phyloP scores from a whole-genome alignment of 2,113 vertebrate genomes.

The Cathartes aura region DNA sequence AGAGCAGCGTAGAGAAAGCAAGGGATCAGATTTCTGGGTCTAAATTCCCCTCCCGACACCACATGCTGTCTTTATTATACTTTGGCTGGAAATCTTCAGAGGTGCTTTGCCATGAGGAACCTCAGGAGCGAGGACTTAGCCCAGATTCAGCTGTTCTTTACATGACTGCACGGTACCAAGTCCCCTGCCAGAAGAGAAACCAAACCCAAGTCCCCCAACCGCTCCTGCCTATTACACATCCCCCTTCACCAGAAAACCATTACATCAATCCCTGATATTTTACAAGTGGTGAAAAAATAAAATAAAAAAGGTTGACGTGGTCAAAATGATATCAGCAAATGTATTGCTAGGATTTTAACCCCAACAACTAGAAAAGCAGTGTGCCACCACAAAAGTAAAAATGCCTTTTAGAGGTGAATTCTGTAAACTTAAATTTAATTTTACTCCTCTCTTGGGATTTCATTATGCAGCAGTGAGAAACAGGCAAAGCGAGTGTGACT shows the following conservation, averaged over 20 bases:
- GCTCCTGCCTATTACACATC: neutral
- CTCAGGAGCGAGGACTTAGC: neutral
- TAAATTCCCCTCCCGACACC: neutral
- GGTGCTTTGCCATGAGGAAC: neutral
- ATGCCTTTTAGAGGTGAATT: neutral
- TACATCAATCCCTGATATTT: neutral
- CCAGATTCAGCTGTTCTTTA: neutral
- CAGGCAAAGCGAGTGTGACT: fast-evolving
- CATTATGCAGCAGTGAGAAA: neutral
- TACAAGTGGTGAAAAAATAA: neutral
- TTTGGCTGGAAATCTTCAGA: neutral
- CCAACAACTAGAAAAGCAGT: neutral
- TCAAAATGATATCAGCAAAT: neutral
- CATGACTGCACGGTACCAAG: neutral
- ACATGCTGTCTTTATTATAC: neutral
- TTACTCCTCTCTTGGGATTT: neutral
- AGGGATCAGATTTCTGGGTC: neutral
- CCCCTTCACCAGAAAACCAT: neutral
- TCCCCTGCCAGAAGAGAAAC: neutral
- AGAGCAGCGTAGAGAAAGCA: neutral
- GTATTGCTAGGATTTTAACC: neutral
- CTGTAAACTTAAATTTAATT: neutral
- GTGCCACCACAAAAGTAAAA: neutral
- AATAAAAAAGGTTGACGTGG: neutral
- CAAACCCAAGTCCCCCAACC: neutral